Evolutionary conservation across 1,140 invertebrate genomes (phyloP), one percentile per base, ranked within the genome.

Genomic region (Drosophila kepulauana): DNA sequence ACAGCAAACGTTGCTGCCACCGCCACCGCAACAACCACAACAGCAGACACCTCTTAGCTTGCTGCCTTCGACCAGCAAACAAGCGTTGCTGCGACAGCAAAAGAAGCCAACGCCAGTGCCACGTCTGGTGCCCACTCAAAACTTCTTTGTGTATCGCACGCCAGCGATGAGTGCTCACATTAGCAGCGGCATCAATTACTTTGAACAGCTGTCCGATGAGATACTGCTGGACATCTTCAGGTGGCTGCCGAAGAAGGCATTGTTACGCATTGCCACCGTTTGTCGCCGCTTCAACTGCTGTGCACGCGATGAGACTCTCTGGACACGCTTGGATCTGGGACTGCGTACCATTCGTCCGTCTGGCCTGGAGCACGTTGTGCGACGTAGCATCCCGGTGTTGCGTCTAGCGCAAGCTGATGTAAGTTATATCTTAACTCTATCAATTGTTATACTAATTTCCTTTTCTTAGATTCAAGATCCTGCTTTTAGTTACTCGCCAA

Each of bases 261-360:
- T 98, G 51, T 94, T 95, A 46, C 94, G 95, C 76, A 95, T 96
- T 89, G 94, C 95, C 63, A 92, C 94, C 66, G 96, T 97, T 1
- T 96, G 95, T 81, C 94, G 94, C 58, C 94, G 96, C 93, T 97
- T 92, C 78, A 85, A 95, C 89, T 93, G 95, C 81, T 94, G 98
- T 75, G 95, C 95, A 16, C 95, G 95, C 51, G 97, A 98, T 92
- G 97, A 98, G 79, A 95, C 95, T 1, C 92, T 98, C 3, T 98
- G 97, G 97, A 95, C 95, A 43, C 94, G 97, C 62, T 93, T 98
- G 71, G 97, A 98, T 93, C 93, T 98, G 6, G 95, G 96, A 28
- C 94, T 95, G 78, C 96, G 95, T 80, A 94, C 95, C 1, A 85
- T 98, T 8, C 89, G 93, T 20, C 93, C 94, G 16, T 95, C 95